These are phyloP conservation scores for Mormyrops boulengeri DNA, from an alignment of 2,797 vertebrate species.

Conservation along the genomic window DNA sequence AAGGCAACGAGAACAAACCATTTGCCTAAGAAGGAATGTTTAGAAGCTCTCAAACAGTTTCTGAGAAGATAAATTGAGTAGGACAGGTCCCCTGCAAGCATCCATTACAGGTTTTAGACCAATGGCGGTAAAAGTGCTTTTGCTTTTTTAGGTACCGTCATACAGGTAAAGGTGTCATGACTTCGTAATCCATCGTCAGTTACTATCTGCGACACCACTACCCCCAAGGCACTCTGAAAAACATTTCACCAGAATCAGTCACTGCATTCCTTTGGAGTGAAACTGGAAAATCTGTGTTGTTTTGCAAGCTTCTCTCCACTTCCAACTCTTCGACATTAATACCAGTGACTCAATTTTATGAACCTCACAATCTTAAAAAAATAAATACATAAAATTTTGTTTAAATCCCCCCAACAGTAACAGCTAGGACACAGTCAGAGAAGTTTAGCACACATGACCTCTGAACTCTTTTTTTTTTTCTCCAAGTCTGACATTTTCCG, in stretches of 20 bases:
- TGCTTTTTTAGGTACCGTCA: not conserved
- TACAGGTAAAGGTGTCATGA: not conserved
- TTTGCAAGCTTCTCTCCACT: not conserved
- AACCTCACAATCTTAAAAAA: not conserved
- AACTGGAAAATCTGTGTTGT: not conserved
- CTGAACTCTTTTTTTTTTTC: not conserved
- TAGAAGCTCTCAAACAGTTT: not conserved
- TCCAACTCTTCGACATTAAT: not conserved
- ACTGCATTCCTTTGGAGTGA: not conserved
- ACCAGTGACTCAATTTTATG: not conserved
- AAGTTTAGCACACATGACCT: not conserved
- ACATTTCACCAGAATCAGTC: not conserved
- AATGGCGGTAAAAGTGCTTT: not conserved
- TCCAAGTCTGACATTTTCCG: not conserved
- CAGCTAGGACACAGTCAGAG: not conserved
- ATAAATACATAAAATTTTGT: not conserved
- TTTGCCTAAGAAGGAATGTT: not conserved
- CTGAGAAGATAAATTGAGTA: not conserved
- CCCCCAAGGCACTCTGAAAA: not conserved
- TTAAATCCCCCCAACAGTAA: not conserved
- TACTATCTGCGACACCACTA: not conserved
- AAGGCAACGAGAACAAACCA: not conserved
- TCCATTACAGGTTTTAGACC: not conserved
- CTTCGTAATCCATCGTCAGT: not conserved
- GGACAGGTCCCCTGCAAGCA: not conserved